phyloP scores from a whole-genome alignment of 2,888 invertebrate genomes.

The Pachycephus smyrnensis region DNA sequence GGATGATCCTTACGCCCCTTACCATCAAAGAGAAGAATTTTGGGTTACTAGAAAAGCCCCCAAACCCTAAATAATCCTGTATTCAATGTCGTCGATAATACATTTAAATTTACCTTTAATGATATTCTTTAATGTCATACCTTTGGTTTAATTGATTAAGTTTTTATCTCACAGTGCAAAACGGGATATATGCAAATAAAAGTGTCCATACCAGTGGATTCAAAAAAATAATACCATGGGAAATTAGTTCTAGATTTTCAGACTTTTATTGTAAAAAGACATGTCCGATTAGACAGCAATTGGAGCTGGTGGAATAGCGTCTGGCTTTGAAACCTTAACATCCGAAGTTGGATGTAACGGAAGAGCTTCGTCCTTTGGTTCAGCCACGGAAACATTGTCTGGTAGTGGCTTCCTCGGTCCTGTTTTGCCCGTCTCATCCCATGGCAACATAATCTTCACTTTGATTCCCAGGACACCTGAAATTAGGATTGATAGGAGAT shows the following conservation, averaged over 20 bases:
- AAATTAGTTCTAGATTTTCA: background rate
- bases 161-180: background rate
- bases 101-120: background rate
- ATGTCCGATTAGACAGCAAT: slow-evolving; percentile 4
- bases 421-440: slow-evolving; percentile 95
- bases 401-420: slow-evolving; percentile 96
- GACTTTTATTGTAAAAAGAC: slow-evolving; percentile 30
- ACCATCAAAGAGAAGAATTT: slow-evolving; percentile 85
- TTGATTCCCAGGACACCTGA: slow-evolving; percentile 71
- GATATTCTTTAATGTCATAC: background rate
- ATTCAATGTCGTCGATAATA: background rate
- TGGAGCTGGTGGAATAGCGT: background rate
- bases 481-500: background rate
- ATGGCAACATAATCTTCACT: slow-evolving; percentile 98
- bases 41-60: slow-evolving; percentile 74
- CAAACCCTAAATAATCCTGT: slow-evolving; percentile 17
- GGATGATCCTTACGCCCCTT: slow-evolving; percentile 92
- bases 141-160: background rate
- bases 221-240: background rate
- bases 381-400: slow-evolving; percentile 93
- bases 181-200: background rate
- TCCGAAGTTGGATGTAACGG: background rate
- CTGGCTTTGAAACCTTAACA: background rate
- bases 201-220: background rate
- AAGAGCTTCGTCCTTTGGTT: slow-evolving; percentile 89